These are phyloP conservation scores for Vandiemenella viatica DNA, from an alignment of 2,888 invertebrate genomes.

Conservation along the genomic window DNA sequence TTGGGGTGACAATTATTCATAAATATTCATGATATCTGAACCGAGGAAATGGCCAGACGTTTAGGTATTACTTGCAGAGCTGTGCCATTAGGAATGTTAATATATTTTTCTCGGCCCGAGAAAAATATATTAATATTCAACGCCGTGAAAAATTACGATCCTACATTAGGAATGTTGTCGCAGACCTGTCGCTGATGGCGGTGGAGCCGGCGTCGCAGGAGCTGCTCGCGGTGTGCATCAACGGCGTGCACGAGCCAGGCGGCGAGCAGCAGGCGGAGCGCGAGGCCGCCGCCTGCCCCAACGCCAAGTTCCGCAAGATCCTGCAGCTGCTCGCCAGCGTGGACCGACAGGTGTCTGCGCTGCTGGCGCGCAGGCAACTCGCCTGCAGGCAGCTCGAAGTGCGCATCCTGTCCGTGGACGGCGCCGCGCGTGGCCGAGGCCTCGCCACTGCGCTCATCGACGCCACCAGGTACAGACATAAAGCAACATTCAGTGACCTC, in stretches of 20 bases:
- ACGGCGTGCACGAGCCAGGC: conserved; percentile 28
- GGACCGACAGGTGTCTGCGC: conserved; percentile 32
- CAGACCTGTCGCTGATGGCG: conserved; percentile 42
- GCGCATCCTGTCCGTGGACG: conserved; percentile 50
- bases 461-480: conserved; percentile 42
- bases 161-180: too few relatives aligned
- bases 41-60: too few relatives aligned
- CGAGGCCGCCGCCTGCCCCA: conserved; percentile 33
- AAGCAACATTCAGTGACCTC: too few relatives aligned
- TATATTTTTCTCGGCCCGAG: too few relatives aligned
- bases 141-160: too few relatives aligned
- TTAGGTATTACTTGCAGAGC: too few relatives aligned
- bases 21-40: too few relatives aligned
- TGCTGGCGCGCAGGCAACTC: conserved; percentile 20
- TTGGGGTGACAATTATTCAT: too few relatives aligned
- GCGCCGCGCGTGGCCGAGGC: conserved; percentile 46
- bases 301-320: conserved; percentile 49
- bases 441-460: conserved; percentile 46
- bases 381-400: conserved; percentile 41
- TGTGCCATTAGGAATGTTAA: too few relatives aligned
- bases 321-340: conserved; percentile 41
- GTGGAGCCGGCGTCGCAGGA: conserved; percentile 36
- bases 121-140: too few relatives aligned
- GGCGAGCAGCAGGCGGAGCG: conserved; percentile 27
- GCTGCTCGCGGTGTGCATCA: conserved; percentile 41